These are phyloP conservation scores for Mirounga angustirostris DNA, from an alignment of 2,113 vertebrate species.

Conservation along the genomic window DNA sequence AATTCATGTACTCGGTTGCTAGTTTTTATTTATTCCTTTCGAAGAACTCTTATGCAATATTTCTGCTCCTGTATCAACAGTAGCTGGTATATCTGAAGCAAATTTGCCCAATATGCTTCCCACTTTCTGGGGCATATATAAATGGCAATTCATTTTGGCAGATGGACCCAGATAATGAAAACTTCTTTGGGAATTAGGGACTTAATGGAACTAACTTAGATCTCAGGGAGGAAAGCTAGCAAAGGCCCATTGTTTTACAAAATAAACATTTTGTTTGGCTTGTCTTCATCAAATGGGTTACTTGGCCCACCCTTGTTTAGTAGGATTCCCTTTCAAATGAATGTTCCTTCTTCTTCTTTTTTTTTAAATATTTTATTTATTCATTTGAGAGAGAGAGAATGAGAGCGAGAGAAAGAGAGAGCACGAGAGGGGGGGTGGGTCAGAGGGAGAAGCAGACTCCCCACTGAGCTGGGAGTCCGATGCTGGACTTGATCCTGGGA, in stretches of 20 bases:
- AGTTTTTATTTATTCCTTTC: slow-evolving; percentile 27
- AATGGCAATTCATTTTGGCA: slow-evolving; percentile 40
- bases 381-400: too few species aligned
- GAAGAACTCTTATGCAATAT: not conserved
- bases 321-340: not conserved
- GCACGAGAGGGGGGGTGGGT: too few species aligned
- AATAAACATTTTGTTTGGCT: slow-evolving; percentile 21
- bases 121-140: not conserved
- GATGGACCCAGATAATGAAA: slow-evolving; percentile 33
- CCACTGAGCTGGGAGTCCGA: too few species aligned
- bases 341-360: not conserved
- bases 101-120: slow-evolving; percentile 2
- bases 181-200: slow-evolving; percentile 7
- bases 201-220: slow-evolving; percentile 50
- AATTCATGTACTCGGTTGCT: not conserved
- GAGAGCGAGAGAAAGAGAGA: too few species aligned
- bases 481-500: too few species aligned
- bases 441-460: too few species aligned
- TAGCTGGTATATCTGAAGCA: not conserved
- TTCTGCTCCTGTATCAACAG: not conserved
- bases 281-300: slow-evolving; percentile 11
- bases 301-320: not conserved
- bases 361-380: too few species aligned
- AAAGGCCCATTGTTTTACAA: not conserved
- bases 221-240: not conserved